These are phyloP conservation scores for Maccullochella peelii DNA, from an alignment of 2,113 vertebrate genomes.

Conservation along the genomic window DNA sequence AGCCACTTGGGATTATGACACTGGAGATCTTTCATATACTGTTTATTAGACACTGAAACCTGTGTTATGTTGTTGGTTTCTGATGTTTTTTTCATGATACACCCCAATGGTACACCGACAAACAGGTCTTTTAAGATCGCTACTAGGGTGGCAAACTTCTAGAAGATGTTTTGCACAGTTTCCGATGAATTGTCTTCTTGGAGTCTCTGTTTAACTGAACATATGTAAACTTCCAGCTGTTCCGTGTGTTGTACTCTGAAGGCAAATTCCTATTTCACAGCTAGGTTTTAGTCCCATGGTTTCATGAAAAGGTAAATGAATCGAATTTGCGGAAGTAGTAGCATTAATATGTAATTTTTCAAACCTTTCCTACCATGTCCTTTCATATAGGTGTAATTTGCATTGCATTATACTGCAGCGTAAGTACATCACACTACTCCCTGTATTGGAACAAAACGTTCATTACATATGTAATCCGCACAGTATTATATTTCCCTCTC, in stretches of 20 bases:
- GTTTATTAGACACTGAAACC: neutral
- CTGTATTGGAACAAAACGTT: too few relatives aligned
- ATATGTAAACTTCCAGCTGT: neutral
- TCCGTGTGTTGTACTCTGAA: neutral
- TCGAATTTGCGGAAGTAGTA: neutral
- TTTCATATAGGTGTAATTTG: neutral
- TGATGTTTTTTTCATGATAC: conserved; percentile 13
- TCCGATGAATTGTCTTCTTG: neutral
- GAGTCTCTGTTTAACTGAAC: neutral
- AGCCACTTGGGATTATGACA: neutral
- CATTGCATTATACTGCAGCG: neutral
- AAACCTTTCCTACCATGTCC: neutral
- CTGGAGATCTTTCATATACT: neutral
- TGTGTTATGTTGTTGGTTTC: neutral
- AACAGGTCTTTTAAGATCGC: neutral
- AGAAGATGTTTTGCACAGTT: neutral
- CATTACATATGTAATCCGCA: too few relatives aligned
- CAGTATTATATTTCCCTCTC: too few relatives aligned
- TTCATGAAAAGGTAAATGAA: neutral
- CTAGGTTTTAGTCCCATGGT: neutral
- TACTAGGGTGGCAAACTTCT: neutral
- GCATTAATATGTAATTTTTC: too few relatives aligned
- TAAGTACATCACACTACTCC: too few relatives aligned
- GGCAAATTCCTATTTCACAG: neutral
- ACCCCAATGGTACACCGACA: neutral